Evolutionary conservation across 1,140 invertebrate species (phyloP), one percentile per base, ranked within the genome.

Genomic region (Cecropterus lyciades): DNA sequence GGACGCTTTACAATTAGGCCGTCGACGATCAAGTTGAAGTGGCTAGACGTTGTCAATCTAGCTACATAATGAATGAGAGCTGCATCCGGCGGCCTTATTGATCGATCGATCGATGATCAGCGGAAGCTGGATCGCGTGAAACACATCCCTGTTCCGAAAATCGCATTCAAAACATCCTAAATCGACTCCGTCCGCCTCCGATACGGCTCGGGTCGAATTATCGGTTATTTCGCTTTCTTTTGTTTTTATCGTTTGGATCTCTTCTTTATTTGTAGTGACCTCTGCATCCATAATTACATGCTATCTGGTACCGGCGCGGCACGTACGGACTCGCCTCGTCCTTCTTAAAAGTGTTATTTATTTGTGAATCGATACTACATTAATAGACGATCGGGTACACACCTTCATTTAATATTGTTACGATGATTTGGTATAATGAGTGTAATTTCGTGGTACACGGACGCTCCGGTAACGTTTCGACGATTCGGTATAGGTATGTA

Each of bases 361-460:
- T 90, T 89, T 85, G 77, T 88, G 79, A 89, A 90, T 91, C 73
- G 84, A 76, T 73, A 84, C 77, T 84, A 86, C 73, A 88, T 89
- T 91, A 89, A 89, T 91, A 89, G 81, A 84, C 76, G 49, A 79
- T 80, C 52, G 77, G 80, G 78, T 84, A 84, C 80, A 84, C 87
- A 84, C 87, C 82, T 80, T 89, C 87, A 89, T 91, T 91, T 89
- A 89, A 87, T 91, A 87, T 85, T 68, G 79, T 86, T 84, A 84
- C 80, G 70, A 79, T 77, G 81, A 87, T 87, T 89, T 86, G 74
- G 72, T 81, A 80, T 82, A 80, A 89, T 83, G 77, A 71, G 63
- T 88, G 80, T 89, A 87, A 89, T 87, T 89, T 87, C 82, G 71
- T 30, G 40, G 45, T 73, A 14, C 66, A 20, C 16, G 46, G 52